Percentiles rank a stretch among this genome's conserved stretches.
These are phyloP conservation scores for Telmatherina bonti DNA, from an alignment of 2,797 vertebrate species.

Conservation along the genomic window DNA sequence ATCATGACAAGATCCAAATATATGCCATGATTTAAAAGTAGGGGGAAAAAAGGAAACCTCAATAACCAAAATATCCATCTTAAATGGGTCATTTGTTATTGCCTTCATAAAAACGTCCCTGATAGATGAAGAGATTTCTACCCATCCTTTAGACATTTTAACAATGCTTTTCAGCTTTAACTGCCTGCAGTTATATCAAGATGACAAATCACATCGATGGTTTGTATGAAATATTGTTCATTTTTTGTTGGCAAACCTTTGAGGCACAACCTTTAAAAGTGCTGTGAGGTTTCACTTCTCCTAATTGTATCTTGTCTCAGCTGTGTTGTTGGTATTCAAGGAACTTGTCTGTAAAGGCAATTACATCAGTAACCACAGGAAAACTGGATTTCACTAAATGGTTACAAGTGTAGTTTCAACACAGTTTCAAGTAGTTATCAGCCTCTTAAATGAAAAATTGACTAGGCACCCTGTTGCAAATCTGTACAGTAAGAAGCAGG, in stretches of 20 bases:
- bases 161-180: background rate
- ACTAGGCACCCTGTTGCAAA: background rate
- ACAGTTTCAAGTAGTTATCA: background rate
- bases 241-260: background rate
- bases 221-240: background rate
- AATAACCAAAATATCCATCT: conserved; percentile 69
- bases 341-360: conserved; percentile 3
- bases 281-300: conserved; percentile 33
- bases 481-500: background rate
- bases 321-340: conserved; percentile 12
- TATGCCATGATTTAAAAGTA: conserved; percentile 20
- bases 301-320: background rate
- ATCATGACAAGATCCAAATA: conserved; percentile 50
- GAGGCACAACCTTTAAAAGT: background rate
- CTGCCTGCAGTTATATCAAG: conserved; percentile 9
- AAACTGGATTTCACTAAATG: background rate
- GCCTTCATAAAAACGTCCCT: conserved; percentile 43
- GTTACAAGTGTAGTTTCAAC: background rate
- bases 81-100: conserved; percentile 67
- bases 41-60: conserved; percentile 14
- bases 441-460: background rate
- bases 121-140: conserved; percentile 14
- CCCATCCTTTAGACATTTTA: background rate
- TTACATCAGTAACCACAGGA: background rate
- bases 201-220: background rate